Evolutionary conservation across 2,888 invertebrate species (phyloP), one percentile per base, ranked within the genome.

Genomic region (Acanthosoma haemorrhoidale): DNA sequence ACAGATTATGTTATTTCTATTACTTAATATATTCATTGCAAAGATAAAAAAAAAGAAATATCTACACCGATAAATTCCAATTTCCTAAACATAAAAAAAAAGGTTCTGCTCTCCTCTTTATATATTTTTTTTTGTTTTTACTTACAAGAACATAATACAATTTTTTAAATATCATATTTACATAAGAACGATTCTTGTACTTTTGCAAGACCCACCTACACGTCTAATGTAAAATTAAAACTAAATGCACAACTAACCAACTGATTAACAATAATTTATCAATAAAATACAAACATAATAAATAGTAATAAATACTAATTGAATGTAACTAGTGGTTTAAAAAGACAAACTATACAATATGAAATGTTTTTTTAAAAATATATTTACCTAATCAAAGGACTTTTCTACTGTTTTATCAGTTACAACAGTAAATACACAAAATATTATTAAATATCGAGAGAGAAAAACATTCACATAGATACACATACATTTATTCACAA

Each of bases 281-380:
- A 21, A 51, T 51, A 51, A 51, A 51, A 51, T 51, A 51, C 29
- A 51, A 51, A 51, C 51, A 51, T 51, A 51, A 51, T 51, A 51
- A 51, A 51, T 32, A 32, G 5, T 32, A 32, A 32, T 32, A 32
- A 32, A 32, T 51, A 51, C 51, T 51, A 51, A 9, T 51, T 25
- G 51, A 25, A 51, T 51, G n/a, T 51, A 51, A 51, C 51, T 51
- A 51, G n/a, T 51, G 21, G 21, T 51, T 25, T 25, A 29, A 51
- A 51, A 51, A 51, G 25, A 51, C 51, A 25, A 51, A 51, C 25
- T 51, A 25, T 51, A 51, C 51, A 51, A 51, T 51, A 51, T 25
- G 51, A 25, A 25, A 13, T n/a, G n/a, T n/a, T n/a, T n/a, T n/a
- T 13, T 51, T 25, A 25, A 25, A 51, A 51, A 51, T 51, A 51